Evolutionary conservation across 1,140 invertebrate species (phyloP), one percentile per base, ranked within the genome.

Genomic region (Megathymus violae): DNA sequence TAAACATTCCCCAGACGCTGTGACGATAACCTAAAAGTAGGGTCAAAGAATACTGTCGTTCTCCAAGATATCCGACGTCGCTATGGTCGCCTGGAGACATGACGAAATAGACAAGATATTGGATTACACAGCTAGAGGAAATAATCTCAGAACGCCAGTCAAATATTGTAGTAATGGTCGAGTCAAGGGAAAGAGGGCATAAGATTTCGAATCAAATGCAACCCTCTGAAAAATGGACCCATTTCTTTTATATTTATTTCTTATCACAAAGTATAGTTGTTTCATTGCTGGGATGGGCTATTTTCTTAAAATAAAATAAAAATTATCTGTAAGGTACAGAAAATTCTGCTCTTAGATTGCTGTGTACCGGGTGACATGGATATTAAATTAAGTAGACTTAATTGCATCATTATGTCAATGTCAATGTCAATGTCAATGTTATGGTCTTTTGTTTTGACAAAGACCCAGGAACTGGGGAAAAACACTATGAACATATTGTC

Each of bases 41-140:
- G 51, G 51, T 54, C 51, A 54, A 54, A 54, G 50, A 54, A 43
- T 41, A 51, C 48, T 41, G 38, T 40, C 25, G 14, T 54, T 54
- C 38, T 43, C 36, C 17, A 22, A 54, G 51, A 54, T 54, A 54
- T 43, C 38, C 22, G 51, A 40, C 31, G 38, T 54, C 51, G 40
- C 51, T 27, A 54, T 54, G 38, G 51, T 54, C 51, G 51, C 51
- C 51, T 19, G 51, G 51, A 54, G 51, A 54, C 51, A 54, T 54
- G 36, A 54, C 38, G 38, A 38, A 54, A 54, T 54, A 54, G 51
- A 25, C 17, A 54, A 54, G 40, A 41, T 54, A 54, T 54, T 54
- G 51, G 51, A 38, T 54, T 54, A 54, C 51, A 54, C 36, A 43
- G 19, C 19, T 22, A 22, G 51, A 38, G 51, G n/a, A 54, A 38